Evolutionary conservation across 2,888 invertebrate genomes (phyloP).

Genomic region (Sarcophaga subvicina): DNA sequence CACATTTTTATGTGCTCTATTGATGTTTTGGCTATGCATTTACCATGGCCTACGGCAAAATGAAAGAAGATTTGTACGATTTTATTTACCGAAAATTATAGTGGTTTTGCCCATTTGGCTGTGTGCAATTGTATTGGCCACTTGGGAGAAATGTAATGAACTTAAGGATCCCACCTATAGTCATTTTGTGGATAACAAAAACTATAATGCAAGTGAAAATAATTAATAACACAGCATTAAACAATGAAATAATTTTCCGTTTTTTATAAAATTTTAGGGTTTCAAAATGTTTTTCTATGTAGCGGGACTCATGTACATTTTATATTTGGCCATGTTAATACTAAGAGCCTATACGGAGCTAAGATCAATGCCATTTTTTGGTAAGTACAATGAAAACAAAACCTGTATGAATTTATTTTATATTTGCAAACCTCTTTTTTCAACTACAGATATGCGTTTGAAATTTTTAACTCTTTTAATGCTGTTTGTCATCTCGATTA

Average conservation of each 20-base stretch:
- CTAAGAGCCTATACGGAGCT: slow-evolving; percentile 96
- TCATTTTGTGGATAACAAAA: slow-evolving; percentile 91
- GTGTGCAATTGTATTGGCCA: slow-evolving; percentile 91
- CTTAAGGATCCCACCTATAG: slow-evolving; percentile 96
- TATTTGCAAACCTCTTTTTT: background rate
- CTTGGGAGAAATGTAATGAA: slow-evolving; percentile 95
- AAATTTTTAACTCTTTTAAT: slow-evolving; percentile 95
- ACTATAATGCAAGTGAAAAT: slow-evolving; percentile 87
- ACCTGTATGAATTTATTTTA: background rate
- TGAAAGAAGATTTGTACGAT: slow-evolving; percentile 91
- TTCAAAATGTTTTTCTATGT: slow-evolving; percentile 96
- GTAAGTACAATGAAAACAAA: slow-evolving; percentile 83
- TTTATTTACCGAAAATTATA: slow-evolving; percentile 95
- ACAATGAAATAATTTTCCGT: slow-evolving; percentile 17
- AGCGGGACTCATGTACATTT: slow-evolving; percentile 91
- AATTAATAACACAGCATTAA: background rate
- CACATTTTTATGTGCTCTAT: slow-evolving; percentile 92
- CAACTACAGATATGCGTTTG: slow-evolving; percentile 90
- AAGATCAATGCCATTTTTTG: slow-evolving; percentile 98
- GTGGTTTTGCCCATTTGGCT: slow-evolving; percentile 94
- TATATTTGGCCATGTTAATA: slow-evolving; percentile 92
- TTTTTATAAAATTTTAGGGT: slow-evolving; percentile 84
- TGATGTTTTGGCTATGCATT: slow-evolving; percentile 97
- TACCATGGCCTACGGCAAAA: slow-evolving; percentile 98
- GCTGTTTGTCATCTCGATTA: slow-evolving; percentile 89